Evolutionary conservation across 2,797 vertebrate genomes (phyloP).

Genomic region (Spinus pinus): DNA sequence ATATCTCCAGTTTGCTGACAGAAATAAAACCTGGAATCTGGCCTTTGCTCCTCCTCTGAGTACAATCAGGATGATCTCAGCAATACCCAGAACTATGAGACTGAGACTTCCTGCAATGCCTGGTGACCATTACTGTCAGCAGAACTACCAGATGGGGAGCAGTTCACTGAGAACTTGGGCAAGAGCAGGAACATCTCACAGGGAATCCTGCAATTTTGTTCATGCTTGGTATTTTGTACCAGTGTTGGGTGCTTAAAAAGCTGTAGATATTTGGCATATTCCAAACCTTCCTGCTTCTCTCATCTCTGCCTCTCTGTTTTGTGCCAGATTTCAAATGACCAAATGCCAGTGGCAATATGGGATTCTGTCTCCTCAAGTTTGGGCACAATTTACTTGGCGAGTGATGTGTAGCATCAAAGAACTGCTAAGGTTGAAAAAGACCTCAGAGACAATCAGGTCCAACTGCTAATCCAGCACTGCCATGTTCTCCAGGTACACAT

Average conservation of each 20-base stretch:
- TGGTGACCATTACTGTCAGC: background rate
- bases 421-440: background rate
- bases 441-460: no score
- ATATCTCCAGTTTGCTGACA: background rate
- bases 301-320: background rate
- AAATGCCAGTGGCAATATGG: background rate
- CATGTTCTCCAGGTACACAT: background rate
- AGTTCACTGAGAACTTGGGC: background rate
- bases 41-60: background rate
- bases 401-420: background rate
- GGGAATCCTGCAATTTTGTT: background rate
- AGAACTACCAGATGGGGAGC: background rate
- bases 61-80: background rate
- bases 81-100: background rate
- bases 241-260: background rate
- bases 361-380: background rate
- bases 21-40: background rate
- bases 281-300: background rate
- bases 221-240: rapidly evolving
- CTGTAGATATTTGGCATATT: background rate
- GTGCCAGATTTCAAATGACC: background rate
- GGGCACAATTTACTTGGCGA: background rate
- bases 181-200: background rate
- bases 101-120: background rate
- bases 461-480: background rate